Evolutionary conservation across 2,797 vertebrate genomes (phyloP).

Genomic region (Danionella dracula): DNA sequence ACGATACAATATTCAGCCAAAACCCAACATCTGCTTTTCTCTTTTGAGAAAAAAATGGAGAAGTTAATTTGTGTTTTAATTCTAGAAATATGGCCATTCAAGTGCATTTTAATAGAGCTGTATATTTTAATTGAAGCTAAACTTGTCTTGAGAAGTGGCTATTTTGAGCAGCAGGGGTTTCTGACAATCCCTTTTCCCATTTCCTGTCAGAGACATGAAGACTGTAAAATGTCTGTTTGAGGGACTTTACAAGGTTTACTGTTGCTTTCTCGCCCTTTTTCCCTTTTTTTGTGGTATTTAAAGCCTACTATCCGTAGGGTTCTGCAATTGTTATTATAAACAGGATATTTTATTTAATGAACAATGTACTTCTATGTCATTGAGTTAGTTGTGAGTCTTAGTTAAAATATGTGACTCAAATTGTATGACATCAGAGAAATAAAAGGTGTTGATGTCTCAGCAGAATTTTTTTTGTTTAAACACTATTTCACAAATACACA

Average conservation of each 20-base stretch:
- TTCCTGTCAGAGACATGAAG: slow-evolving; percentile 52
- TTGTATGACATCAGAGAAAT: neutral
- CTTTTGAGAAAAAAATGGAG: slow-evolving; percentile 43
- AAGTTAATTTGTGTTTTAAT: slow-evolving; percentile 55
- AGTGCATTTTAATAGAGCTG: slow-evolving; percentile 52
- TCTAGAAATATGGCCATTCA: slow-evolving; percentile 57
- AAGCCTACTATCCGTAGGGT: neutral
- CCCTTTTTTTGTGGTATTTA: neutral
- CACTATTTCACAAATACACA: no score
- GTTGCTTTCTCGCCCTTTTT: neutral
- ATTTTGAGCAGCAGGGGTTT: slow-evolving; percentile 57
- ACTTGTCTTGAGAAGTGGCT: slow-evolving; percentile 52
- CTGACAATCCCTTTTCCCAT: slow-evolving; percentile 51
- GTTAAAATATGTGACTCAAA: neutral
- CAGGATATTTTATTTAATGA: neutral
- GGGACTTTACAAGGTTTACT: slow-evolving; percentile 39
- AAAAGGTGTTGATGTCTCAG: neutral
- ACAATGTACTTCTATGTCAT: no score
- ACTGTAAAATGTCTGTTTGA: slow-evolving; percentile 52
- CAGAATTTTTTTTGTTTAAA: no score
- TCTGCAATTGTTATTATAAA: neutral
- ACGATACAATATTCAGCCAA: neutral
- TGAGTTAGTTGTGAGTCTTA: no score
- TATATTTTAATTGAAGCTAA: slow-evolving; percentile 58
- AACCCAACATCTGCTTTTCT: slow-evolving; percentile 17